phyloP scores from a whole-genome alignment of 2,888 invertebrate species.

The Ennomos erosarius region DNA sequence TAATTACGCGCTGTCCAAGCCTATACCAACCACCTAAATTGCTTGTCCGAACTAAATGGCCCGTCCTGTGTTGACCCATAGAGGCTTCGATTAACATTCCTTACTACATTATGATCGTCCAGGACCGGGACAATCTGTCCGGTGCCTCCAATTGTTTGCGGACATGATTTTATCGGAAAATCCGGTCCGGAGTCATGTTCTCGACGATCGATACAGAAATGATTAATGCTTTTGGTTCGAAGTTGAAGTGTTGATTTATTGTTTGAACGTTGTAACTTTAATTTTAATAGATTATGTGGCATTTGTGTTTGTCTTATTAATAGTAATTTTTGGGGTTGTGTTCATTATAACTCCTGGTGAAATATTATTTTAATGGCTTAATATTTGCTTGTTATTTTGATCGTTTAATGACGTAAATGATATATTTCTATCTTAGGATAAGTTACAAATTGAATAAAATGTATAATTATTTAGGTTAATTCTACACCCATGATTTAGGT shows the following conservation, averaged over 20 bases:
- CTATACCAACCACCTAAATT: conserved; percentile 17
- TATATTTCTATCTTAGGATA: too few species aligned
- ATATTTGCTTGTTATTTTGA: too few species aligned
- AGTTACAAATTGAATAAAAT: too few species aligned
- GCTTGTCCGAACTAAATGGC: conserved; percentile 32
- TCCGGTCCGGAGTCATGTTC: conserved; percentile 39
- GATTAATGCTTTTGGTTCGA: conserved; percentile 25
- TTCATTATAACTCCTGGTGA: too few species aligned
- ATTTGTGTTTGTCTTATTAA: conserved; percentile 11
- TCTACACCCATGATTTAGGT: too few species aligned
- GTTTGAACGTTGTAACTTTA: conserved; percentile 23
- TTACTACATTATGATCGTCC: conserved; percentile 65
- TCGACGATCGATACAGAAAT: conserved; percentile 40
- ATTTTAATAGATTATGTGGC: conserved; percentile 16
- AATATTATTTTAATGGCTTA: too few species aligned
- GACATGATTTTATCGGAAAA: conserved; percentile 70
- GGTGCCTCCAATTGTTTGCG: conserved; percentile 76
- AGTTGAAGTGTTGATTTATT: conserved; percentile 21
- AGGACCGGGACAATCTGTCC: conserved; percentile 69
- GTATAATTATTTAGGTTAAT: too few species aligned
- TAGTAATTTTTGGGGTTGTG: conserved; percentile 9
- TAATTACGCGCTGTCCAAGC: conserved; percentile 15
- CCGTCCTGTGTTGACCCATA: conserved; percentile 53
- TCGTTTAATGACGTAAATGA: too few species aligned
- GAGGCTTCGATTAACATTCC: conserved; percentile 76